Base-by-base conservation (phyloP, 2,113 vertebrate species). In the Melanostigma gelatinosum region DNA sequence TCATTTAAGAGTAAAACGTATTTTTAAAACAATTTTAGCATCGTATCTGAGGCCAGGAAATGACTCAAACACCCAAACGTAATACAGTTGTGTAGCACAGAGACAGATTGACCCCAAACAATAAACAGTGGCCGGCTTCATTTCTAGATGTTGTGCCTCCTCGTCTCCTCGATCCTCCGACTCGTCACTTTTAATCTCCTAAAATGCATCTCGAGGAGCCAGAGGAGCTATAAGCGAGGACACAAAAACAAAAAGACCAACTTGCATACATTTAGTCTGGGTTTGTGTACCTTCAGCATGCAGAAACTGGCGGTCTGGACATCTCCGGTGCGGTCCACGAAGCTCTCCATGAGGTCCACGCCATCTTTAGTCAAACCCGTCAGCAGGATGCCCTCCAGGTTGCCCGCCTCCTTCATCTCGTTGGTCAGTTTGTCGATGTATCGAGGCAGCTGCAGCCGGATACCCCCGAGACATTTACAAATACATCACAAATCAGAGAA, bases 271-370 rank as follows among this genome's bases (percentile, higher is more conserved):
- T 24, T 20, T 32, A 54, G 2, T 27, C 12, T 36, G 32, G 27
- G 3, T 24, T 42, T 27, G 15, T 4, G 22, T 80, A 99, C 98
- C 97, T 97, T 98, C 27, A 99, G 89, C 98, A 99, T 98, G 90
- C 97, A 99, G 89, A 99, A 99, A 77, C 98, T 99, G 62, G 98
- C 98, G 1, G 98, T 99, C 93, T 99, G 98, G 16, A 99, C 97
- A 36, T 99, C 98, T 75, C 97, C 97, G 0, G 98, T 99, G 81
- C 95, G 95, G 77, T 99, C 98, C 65, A 99, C 98, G 0, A 97
- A 98, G 88, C 97, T 99, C 94, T 99, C 98, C 96, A 99, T 98
- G 50, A 99, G 94, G 80, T 99, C 98, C n/a, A 99, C 97, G 18
- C 98, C 98, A 77, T 99, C 98, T 84, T 97, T 99, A 29, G 97